Evolutionary conservation across 2,113 vertebrate species (phyloP).

Genomic region (Colossoma macropomum): DNA sequence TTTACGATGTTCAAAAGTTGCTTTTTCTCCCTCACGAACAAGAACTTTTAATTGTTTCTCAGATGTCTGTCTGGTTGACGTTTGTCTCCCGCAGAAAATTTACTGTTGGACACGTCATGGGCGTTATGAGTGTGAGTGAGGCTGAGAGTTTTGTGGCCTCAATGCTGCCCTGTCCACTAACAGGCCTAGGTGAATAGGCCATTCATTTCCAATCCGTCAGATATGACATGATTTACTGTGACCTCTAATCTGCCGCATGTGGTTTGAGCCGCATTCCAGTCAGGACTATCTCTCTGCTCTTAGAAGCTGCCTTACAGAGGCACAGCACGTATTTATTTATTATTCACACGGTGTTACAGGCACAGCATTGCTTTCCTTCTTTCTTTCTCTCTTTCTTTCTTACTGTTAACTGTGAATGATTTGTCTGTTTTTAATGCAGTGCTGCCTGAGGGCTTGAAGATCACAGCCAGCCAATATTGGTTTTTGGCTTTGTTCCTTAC

Average conservation of each 20-base stretch:
- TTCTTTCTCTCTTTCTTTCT: too few relatives aligned
- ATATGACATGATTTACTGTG: slow-evolving; percentile 19
- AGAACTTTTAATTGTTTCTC: too few relatives aligned
- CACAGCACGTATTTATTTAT: too few relatives aligned
- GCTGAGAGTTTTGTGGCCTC: neutral
- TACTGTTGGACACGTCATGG: neutral
- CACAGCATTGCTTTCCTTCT: too few relatives aligned
- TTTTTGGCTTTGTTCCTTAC: too few relatives aligned
- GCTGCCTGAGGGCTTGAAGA: too few relatives aligned
- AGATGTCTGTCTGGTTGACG: neutral
- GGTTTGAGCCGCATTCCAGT: slow-evolving; percentile 9
- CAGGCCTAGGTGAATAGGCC: neutral
- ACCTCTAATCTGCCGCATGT: slow-evolving; percentile 29
- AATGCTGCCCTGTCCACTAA: neutral
- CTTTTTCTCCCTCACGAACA: neutral
- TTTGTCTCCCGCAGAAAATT: neutral
- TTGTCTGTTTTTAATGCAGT: too few relatives aligned
- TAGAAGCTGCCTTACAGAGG: too few relatives aligned
- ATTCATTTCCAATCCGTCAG: neutral
- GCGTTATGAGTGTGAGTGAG: neutral
- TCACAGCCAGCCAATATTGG: too few relatives aligned
- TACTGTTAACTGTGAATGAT: too few relatives aligned
- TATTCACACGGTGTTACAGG: too few relatives aligned
- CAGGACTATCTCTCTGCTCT: neutral
- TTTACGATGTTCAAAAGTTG: neutral